Conservation (phyloP, 1,140 invertebrate species). For the Glossosoma conforme region DNA sequence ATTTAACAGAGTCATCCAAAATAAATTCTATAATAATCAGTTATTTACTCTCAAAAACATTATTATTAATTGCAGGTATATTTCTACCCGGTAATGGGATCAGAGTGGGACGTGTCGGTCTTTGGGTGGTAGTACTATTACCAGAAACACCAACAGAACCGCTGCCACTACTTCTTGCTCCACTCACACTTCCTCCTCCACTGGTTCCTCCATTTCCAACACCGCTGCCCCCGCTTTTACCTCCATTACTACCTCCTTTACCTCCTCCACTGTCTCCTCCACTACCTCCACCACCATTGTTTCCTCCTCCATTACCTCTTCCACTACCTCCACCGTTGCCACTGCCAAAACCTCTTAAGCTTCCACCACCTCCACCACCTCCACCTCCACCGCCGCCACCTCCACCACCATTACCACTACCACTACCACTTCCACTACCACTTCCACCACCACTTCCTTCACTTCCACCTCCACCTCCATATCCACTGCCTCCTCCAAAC, state of each 20-base stretch:
- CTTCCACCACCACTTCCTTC: conserved; percentile 18
- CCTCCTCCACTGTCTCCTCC: neutral
- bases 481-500: conserved; percentile 33
- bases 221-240: neutral
- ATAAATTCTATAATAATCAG: no score
- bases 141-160: no score
- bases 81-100: no score
- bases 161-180: no score
- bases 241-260: neutral
- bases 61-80: no score
- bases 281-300: neutral
- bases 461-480: conserved; percentile 8
- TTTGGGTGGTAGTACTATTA: no score
- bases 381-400: conserved; percentile 13
- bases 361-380: conserved; percentile 23
- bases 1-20: no score
- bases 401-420: conserved; percentile 16
- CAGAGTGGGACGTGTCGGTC: no score
- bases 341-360: conserved; percentile 22
- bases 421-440: conserved; percentile 37
- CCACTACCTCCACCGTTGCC: conserved; percentile 23
- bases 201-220: neutral
- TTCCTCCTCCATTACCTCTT: conserved; percentile 6
- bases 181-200: no score
- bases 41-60: no score